Base-by-base conservation (phyloP, 2,113 vertebrate species). In the Oceanodroma tethys region DNA sequence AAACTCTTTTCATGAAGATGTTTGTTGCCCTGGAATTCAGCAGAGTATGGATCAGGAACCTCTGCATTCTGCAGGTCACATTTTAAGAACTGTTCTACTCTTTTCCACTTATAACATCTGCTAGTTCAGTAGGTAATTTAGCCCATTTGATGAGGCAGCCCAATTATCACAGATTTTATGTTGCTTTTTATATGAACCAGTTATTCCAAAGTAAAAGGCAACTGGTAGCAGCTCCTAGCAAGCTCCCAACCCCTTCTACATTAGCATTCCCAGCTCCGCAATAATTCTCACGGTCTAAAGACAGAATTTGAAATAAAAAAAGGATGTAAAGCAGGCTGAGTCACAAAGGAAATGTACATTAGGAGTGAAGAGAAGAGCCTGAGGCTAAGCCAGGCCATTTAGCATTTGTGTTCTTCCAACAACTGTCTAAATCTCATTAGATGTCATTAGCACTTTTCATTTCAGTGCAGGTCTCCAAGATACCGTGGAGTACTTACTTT, bases 271-370 rank as follows among this genome's bases (percentile, higher is more conserved):
- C 74, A 79, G 48, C 52, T 85, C 81, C 48, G 84, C 81, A 86
- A 15, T 55, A 70, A 92, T 83, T 94, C 92, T 40, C 90, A 88
- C 14, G 0, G 45, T 80, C 75, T 45, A 9, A 73, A 88, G 55
- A 58, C 32, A 81, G 67, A 59, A 81, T 90, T 13, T 48, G 45
- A 73, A 96, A 88, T 34, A 52, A 78, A 73, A 45, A 45, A 21
- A 52, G 34, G 34, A 88, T 88, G 93, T 45, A 92, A 96, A 96
- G 53, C 81, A 94, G 79, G 81, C 74, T 96, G 96, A 95, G 71
- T 94, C 95, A 95, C 85, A 96, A 92, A 93, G 82, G 79, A 90
- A 70, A 88, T 1, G 23, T 9, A 60, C 73, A 85, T 47, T 8
- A 58, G 81, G 78, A 71, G 15, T 36, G 32, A 90, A 84, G 20